Conservation (phyloP, 2,797 vertebrate genomes). For the Echeneis naucrates region DNA sequence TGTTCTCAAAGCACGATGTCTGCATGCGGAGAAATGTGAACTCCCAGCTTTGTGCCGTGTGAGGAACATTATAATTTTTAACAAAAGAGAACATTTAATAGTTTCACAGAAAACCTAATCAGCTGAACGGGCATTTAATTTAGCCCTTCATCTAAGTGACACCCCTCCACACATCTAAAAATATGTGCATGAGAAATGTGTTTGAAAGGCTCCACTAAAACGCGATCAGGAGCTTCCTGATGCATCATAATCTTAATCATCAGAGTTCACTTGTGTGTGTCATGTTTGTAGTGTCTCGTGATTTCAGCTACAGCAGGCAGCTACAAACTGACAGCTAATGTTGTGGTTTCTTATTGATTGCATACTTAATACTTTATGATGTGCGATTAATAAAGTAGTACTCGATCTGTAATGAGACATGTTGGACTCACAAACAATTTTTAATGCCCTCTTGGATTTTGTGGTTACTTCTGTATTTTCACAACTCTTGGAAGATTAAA, state of each 20-base stretch:
- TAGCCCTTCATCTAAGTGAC: too few relatives aligned
- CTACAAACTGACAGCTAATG: neutral
- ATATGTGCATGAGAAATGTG: neutral
- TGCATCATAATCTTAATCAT: neutral
- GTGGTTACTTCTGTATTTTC: too few relatives aligned
- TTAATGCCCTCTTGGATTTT: too few relatives aligned
- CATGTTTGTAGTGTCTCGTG: neutral
- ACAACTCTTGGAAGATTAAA: too few relatives aligned
- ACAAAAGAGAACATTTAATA: too few relatives aligned
- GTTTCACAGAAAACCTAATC: too few relatives aligned
- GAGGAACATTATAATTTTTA: too few relatives aligned
- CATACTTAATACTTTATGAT: neutral
- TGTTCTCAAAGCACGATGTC: conserved; percentile 10
- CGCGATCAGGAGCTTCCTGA: neutral
- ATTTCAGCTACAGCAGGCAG: neutral
- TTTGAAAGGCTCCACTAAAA: too few relatives aligned
- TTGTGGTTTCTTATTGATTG: neutral
- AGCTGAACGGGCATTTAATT: too few relatives aligned
- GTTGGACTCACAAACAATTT: too few relatives aligned
- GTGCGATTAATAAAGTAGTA: neutral
- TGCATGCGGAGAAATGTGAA: conserved; percentile 41
- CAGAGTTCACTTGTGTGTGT: neutral
- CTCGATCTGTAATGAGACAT: too few relatives aligned
- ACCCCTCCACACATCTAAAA: too few relatives aligned
- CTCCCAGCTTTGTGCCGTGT: conserved; percentile 44